Evolutionary conservation across 2,797 vertebrate genomes (phyloP), one percentile per base, ranked within the genome.

Genomic region (Psittacula echo): DNA sequence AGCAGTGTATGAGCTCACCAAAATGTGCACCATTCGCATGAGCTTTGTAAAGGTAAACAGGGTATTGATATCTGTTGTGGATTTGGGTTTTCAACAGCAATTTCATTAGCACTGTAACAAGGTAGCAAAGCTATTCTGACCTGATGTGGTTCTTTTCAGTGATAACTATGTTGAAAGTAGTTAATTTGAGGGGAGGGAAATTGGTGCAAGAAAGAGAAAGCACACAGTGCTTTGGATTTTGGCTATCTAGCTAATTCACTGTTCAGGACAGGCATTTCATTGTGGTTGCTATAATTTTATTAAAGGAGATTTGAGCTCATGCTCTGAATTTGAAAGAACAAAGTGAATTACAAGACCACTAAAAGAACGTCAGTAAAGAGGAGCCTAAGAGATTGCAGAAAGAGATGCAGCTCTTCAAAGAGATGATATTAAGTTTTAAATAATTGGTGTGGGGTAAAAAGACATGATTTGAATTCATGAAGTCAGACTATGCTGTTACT

Each of bases 11-110:
- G 99, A 99, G 97, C 98, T 99, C 92, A 99, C 99, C 94, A 99
- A 99, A 97, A 99, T 99, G 99, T 99, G 99, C 94, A 99, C 99
- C 95, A 99, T 99, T 96, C 98, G 99, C 61, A 99, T 99, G 99
- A 99, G 99, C 96, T 99, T 99, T 96, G 99, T 99, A 75, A 99
- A 99, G 98, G 99, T 99, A 96, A 98, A 41, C 85, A 21, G 26
- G 44, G 19, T 11, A 4, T 39, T 74, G 17, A 39, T 84, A 15
- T 51, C 66, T 56, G 14, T 19, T 85, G 26, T 65, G 71, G 29
- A 3, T 79, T 74, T 92, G 48, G 20, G 29, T 58, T 4, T 54
- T 89, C 11, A 71, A 29, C 24, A 66, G 21, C 70, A 56, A 67
- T 92, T 89, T 39, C 24, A 42, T 60, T 45, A 68, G 47, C 13